phyloP scores from a whole-genome alignment of 2,113 vertebrate species.

The Pongo abelii region DNA sequence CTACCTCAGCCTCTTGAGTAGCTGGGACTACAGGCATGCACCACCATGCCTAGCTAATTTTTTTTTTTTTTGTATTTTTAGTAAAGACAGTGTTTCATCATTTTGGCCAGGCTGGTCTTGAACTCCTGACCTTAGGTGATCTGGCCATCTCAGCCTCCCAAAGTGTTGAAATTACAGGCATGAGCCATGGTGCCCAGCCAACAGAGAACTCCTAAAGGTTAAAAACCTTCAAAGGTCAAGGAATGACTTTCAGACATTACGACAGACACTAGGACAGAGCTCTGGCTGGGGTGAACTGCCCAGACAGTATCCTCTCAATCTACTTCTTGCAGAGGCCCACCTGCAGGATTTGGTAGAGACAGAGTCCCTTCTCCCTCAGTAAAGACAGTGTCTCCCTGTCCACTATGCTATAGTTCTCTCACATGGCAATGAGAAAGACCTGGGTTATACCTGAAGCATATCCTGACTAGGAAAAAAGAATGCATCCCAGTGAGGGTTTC shows the following conservation, averaged over 20 bases:
- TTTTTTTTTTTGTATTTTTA: no score
- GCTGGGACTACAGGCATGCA: no score
- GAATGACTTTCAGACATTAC: constrained; percentile 8
- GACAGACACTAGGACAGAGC: background rate
- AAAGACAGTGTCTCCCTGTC: background rate
- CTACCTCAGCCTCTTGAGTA: no score
- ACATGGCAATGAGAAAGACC: background rate
- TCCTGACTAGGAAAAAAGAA: background rate
- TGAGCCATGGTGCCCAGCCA: background rate
- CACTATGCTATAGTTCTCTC: background rate
- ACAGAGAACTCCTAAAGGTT: background rate
- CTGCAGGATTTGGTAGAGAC: background rate
- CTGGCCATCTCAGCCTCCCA: no score
- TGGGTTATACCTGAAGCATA: background rate
- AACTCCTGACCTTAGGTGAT: no score
- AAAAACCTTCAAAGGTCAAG: constrained; percentile 2
- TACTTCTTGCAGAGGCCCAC: background rate
- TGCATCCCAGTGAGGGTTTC: background rate
- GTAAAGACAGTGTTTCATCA: no score
- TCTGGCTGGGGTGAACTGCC: background rate
- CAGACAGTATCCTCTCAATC: background rate
- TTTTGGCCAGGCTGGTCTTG: no score
- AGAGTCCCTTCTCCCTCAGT: background rate
- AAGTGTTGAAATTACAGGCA: no score
- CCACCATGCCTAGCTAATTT: no score